These are phyloP conservation scores for Schizaphis graminum DNA, from an alignment of 2,888 invertebrate species.

Conservation along the genomic window DNA sequence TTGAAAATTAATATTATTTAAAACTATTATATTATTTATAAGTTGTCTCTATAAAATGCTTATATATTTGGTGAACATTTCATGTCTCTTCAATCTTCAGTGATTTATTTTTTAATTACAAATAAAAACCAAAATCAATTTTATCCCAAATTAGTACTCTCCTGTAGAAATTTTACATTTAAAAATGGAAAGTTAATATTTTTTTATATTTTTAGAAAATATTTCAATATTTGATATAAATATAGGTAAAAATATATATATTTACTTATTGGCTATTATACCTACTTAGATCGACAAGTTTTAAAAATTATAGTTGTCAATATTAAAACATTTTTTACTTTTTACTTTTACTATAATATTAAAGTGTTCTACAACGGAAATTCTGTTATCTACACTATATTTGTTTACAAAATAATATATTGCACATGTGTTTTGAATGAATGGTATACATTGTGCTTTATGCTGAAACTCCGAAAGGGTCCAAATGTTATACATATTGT, in stretches of 20 bases:
- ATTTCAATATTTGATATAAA: not conserved
- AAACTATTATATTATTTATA: not conserved
- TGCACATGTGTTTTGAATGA: slow-evolving; percentile 38
- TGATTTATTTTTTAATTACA: not conserved
- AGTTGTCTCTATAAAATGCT: not conserved
- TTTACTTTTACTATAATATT: not conserved
- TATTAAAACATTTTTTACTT: not conserved
- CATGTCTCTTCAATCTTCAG: not conserved
- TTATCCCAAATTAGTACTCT: not conserved
- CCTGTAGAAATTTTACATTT: not conserved
- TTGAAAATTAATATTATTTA: not conserved
- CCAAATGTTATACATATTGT: not conserved
- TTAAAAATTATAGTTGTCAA: not conserved
- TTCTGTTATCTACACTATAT: not conserved
- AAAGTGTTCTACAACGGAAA: not conserved
- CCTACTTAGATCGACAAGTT: not conserved
- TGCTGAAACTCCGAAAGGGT: not conserved
- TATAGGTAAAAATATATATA: not conserved
- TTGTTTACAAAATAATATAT: slow-evolving; percentile 8
- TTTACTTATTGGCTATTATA: no score
- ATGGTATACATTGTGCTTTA: not conserved
- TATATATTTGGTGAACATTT: not conserved
- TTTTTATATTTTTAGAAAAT: not conserved
- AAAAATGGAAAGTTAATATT: not conserved
- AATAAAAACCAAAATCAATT: not conserved